Conservation (phyloP, 2,888 invertebrate genomes). For the Cryptus viduatorius region DNA sequence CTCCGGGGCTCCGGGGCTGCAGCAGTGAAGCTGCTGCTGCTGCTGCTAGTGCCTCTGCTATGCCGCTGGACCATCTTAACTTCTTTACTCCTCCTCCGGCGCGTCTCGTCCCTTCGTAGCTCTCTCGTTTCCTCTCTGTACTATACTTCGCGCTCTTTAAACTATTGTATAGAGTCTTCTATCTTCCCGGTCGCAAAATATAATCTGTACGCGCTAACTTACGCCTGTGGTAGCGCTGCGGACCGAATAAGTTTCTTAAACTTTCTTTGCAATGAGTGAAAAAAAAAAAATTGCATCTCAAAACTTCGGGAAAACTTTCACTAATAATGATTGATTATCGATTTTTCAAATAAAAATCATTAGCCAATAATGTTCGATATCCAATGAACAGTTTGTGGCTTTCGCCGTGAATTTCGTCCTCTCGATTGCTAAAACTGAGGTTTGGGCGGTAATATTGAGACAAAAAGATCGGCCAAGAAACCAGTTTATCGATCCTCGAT, state of each 20-base stretch:
- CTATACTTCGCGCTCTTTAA: constrained; percentile 60
- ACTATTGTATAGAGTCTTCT: constrained; percentile 66
- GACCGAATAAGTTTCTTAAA: constrained; percentile 20
- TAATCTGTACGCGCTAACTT: constrained; percentile 72
- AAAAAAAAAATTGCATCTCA: not conserved
- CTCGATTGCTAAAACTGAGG: constrained; percentile 32
- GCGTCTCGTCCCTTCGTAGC: constrained; percentile 57
- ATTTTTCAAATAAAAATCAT: too few relatives aligned
- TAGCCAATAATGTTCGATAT: constrained; percentile 24
- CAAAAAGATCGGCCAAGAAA: constrained; percentile 43
- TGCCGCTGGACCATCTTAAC: constrained; percentile 81
- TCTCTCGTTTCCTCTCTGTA: constrained; percentile 67
- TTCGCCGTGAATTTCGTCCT: not conserved
- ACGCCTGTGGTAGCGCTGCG: not conserved
- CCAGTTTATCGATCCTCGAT: constrained; percentile 60
- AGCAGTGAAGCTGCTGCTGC: constrained; percentile 66
- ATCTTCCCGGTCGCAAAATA: constrained; percentile 71
- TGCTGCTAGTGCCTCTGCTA: constrained; percentile 47
- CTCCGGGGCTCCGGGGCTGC: constrained; percentile 78
- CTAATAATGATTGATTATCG: too few relatives aligned
- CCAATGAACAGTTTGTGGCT: not conserved
- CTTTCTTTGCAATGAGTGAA: not conserved
- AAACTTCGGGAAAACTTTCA: constrained; percentile 1
- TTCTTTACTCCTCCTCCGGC: constrained; percentile 74
- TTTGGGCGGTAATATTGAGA: constrained; percentile 38